These are phyloP conservation scores for Hippolais icterina DNA, from an alignment of 2,113 vertebrate species.

Conservation along the genomic window DNA sequence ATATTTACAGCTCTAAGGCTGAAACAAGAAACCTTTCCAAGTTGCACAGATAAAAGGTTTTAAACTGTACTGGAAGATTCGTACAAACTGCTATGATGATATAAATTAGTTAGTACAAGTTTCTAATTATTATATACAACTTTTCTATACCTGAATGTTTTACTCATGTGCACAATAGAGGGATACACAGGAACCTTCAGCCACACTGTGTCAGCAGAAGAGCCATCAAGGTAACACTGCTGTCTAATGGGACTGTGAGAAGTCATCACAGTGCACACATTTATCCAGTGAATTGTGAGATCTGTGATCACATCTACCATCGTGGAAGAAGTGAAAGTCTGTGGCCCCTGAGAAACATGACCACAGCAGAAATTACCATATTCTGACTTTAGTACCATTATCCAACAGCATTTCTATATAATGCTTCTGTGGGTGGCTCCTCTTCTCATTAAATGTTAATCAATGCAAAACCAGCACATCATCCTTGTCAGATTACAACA, in stretches of 20 bases:
- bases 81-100: neutral
- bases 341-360: rapidly evolving
- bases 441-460: neutral
- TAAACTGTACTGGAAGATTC: neutral
- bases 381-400: neutral
- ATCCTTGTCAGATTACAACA: neutral
- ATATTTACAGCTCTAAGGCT: neutral
- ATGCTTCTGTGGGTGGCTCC: neutral
- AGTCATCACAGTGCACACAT: rapidly evolving
- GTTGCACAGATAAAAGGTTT: neutral
- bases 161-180: rapidly evolving
- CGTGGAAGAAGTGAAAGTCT: rapidly evolving
- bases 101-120: neutral
- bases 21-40: neutral
- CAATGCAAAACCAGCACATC: neutral
- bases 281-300: rapidly evolving
- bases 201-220: neutral
- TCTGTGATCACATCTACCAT: neutral
- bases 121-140: neutral
- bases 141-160: neutral
- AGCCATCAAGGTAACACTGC: neutral
- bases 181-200: neutral
- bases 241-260: rapidly evolving
- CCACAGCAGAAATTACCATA: neutral
- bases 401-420: neutral